Base-by-base conservation (phyloP, 1,140 invertebrate species). In the Leptoteleia sp. region DNA sequence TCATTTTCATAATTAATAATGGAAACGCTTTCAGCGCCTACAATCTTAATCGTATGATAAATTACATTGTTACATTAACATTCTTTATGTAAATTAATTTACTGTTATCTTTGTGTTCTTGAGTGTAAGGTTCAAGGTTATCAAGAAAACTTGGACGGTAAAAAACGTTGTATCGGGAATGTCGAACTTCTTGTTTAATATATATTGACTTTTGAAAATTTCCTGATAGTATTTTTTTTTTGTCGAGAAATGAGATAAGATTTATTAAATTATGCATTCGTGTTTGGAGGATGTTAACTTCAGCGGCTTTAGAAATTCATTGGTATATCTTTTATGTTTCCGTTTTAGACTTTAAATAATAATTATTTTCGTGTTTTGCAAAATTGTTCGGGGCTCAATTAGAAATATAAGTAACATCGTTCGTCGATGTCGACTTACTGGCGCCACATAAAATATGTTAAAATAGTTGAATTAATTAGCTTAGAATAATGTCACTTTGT, bases 81-180 rank as follows among this genome's bases (percentile, higher is more conserved):
- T 43, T 61, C 29, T 45, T 35, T 19, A 45, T 33, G 38, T 43
- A 59, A 59, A 59, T 59, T 59, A 45, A 59, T 45, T 43, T 45
- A 59, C 38, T 33, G 54, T 59, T 45, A 59, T 45, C 54, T 59
- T 11, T 1, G 16, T 45, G 25, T 19, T 33, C 40, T 31, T 45
- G 17, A 31, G 27, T 7, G 4, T 29, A 19, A 42, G 37, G 37
- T 55, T 55, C 52, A 55, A 55, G 52, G 52, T 55, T 38, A 38
- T 38, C 35, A 12, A 38, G 7, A 11, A 37, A 25, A 27, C 50
- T 52, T 35, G n/a, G 17, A 7, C n/a, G 16, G 16, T 16, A 31
- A 50, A 50, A 29, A 19, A 50, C 27, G 6, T 29, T 29, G 27
- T 29, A 29, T n/a, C 31, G 31, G 5, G 33, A 52, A 52, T 52